phyloP scores from a whole-genome alignment of 2,888 invertebrate genomes.

The Stictocephala bisonia region DNA sequence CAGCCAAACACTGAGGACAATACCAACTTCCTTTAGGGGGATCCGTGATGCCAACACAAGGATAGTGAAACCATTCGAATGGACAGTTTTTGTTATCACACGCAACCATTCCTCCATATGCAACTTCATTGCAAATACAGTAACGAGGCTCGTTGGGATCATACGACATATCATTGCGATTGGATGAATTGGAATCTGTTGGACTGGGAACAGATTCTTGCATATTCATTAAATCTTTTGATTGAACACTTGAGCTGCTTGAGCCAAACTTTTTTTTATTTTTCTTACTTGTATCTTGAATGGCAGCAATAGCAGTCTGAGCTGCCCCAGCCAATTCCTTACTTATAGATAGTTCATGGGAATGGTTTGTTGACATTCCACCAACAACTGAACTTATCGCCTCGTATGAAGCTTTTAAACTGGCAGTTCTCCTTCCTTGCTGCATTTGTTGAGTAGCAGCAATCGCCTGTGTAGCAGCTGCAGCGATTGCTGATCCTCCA shows the following conservation, averaged over 20 bases:
- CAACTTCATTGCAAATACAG: constrained; percentile 93
- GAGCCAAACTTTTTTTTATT: constrained; percentile 66
- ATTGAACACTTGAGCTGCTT: constrained; percentile 9
- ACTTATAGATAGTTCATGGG: constrained; percentile 76
- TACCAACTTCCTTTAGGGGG: constrained; percentile 99
- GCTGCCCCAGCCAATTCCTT: constrained; percentile 78
- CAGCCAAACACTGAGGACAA: constrained; percentile 93
- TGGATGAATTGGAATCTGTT: constrained; percentile 45
- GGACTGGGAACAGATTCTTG: constrained; percentile 37
- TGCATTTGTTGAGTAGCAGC: constrained; percentile 97
- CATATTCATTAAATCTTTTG: constrained; percentile 52
- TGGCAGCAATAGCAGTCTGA: constrained; percentile 78
- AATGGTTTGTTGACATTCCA: constrained; percentile 57
- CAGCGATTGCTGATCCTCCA: constrained; percentile 88
- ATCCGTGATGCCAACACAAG: constrained; percentile 95
- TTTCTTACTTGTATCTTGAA: constrained; percentile 73
- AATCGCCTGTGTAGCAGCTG: constrained; percentile 95
- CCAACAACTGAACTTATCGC: constrained; percentile 72
- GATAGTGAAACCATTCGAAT: constrained; percentile 99
- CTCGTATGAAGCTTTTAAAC: constrained; percentile 95
- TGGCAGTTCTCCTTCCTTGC: constrained; percentile 92
- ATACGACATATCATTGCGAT: constrained; percentile 81
- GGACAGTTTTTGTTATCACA: constrained; percentile 98
- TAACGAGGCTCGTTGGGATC: constrained; percentile 97
- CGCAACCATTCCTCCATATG: constrained; percentile 98